Conservation (phyloP, 2,888 invertebrate species). For the Athripsodes cinereus region DNA sequence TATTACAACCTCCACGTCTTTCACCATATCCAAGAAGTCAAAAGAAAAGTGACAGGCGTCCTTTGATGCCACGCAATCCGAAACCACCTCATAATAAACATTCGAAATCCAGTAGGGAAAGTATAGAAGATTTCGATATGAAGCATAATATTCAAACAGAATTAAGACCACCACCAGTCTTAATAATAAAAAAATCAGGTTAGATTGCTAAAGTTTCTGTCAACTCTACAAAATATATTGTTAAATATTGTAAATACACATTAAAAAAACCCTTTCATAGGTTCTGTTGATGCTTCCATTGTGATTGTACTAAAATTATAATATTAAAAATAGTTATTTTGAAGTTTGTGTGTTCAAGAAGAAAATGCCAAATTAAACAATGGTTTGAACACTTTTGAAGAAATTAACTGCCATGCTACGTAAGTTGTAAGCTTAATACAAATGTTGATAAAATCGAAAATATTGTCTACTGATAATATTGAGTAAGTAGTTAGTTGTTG, state of each 20-base stretch:
- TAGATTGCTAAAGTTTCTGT: not conserved
- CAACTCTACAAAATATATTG: not conserved
- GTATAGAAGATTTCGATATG: constrained; percentile 15
- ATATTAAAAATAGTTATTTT: no score
- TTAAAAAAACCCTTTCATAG: no score
- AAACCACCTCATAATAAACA: not conserved
- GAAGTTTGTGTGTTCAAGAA: no score
- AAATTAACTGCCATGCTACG: no score
- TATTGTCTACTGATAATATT: no score
- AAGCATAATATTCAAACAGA: constrained; percentile 19
- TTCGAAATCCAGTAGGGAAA: constrained; percentile 1
- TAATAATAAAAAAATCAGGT: not conserved
- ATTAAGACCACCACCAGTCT: constrained; percentile 21
- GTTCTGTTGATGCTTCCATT: no score
- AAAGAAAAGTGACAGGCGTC: constrained; percentile 35
- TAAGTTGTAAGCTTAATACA: no score
- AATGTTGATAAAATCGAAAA: no score
- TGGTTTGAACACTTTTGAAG: no score
- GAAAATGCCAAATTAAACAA: no score
- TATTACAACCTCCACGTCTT: constrained; percentile 44
- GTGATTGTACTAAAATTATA: no score
- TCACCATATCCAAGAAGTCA: constrained; percentile 29
- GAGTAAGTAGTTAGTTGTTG: no score
- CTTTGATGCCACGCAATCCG: constrained; percentile 10
- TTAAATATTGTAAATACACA: not conserved